Base-by-base conservation (phyloP, 2,888 invertebrate species). In the Tinea trinotella region DNA sequence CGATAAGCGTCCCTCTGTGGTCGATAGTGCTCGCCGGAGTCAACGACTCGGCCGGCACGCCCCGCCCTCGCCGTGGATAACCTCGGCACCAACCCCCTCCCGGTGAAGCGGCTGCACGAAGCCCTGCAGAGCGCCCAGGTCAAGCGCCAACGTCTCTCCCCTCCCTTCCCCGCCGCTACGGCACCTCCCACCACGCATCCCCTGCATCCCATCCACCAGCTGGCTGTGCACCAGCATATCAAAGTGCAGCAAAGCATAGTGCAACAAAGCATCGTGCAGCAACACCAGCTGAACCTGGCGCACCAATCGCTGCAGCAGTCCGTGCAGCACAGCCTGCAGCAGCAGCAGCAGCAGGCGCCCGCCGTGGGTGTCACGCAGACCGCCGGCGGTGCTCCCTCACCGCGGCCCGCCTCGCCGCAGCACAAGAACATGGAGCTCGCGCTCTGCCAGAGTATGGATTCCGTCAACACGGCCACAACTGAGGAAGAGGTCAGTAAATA, bases 361-460 rank as follows among this genome's bases (percentile, higher is more conserved):
- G 69, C 70, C 64, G 57, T 59, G 58, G 59, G 63, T 56, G 70
- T 76, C 55, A 77, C 12, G 17, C 80, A 75, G 78, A 70, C 72
- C 85, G 62, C 79, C 83, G 69, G 70, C 80, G 78, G 78, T 70
- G 72, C 85, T 62, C 78, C 83, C 68, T 82, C 84, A 59, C 36
- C 44, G 19, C 24, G 55, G 12, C 61, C 81, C 60, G 61, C 69
- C 56, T 80, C 82, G 54, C 79, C 84, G 56, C 83, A 80, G 58
- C 80, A 84, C 68, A 82, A 85, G 76, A 83, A 65, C 67, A 87
- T 87, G 87, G 87, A 87, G 73, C 88, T 92, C 75, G 93, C 95
- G 70, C 90, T 95, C 73, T 96, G 96, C 78, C 97, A 97, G 88
- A 97, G 96, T 88, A 97, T 97, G 96, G 97, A 97, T 88, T 97